A percentile compares a stretch with the other conserved stretches of the same genome.
Evolutionary conservation across 30 jellyfish, hydroid and myxozoan species (phyloP).

Genomic region (Nemopilema nomurai): DNA sequence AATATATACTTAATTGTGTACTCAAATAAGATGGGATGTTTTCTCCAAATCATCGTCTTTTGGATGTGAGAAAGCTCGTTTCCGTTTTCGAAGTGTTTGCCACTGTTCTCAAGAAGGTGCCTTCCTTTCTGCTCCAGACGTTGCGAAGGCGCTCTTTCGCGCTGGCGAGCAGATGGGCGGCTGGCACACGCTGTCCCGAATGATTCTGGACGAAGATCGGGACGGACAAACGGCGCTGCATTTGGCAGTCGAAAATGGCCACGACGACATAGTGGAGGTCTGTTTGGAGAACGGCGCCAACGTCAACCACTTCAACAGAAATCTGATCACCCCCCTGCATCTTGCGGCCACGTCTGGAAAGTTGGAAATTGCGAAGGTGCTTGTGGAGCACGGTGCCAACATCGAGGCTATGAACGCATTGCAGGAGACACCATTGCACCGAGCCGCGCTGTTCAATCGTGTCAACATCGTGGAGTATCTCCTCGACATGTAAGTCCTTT

Average conservation of each 20-base stretch:
- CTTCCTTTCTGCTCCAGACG: constrained; percentile 32
- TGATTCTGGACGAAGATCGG: constrained; percentile 93
- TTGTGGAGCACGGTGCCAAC: constrained; percentile 91
- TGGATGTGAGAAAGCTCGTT: no score
- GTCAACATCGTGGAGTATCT: constrained; percentile 73
- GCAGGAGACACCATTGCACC: constrained; percentile 96
- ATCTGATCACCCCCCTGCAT: constrained; percentile 88
- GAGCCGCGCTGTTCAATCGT: constrained; percentile 97
- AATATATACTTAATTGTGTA: no score
- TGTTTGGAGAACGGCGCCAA: constrained; percentile 94
- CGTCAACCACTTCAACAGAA: constrained; percentile 78
- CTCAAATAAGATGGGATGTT: no score
- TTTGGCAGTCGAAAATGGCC: constrained; percentile 95
- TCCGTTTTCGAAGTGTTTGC: not conserved
- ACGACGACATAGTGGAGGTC: constrained; percentile 75
- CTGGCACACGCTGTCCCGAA: constrained; percentile 81
- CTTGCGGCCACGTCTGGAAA: constrained; percentile 96
- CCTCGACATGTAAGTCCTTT: constrained; percentile 66
- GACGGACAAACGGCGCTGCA: constrained; percentile 98
- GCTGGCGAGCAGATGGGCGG: constrained; percentile 95
- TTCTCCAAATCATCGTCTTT: no score
- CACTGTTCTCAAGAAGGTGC: not conserved
- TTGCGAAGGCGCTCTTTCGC: constrained; percentile 73
- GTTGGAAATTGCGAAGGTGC: constrained; percentile 77
- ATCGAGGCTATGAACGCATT: constrained; percentile 90